Percentiles rank a stretch among this genome's conserved stretches.
phyloP scores from a whole-genome alignment of 2,888 invertebrate species.

The Pyrochroa serraticornis region DNA sequence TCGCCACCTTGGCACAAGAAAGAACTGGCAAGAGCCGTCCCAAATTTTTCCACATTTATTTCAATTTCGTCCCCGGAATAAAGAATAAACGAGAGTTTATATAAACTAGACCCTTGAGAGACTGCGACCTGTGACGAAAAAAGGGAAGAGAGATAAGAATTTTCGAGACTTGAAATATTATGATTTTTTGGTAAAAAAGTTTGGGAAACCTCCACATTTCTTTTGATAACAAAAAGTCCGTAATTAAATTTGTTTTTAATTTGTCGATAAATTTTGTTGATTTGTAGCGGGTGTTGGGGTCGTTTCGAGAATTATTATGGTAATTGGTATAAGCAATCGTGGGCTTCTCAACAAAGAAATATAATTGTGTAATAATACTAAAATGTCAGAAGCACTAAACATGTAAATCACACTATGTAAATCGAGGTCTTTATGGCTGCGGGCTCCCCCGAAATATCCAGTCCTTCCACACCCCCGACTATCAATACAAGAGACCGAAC shows the following conservation, averaged over 20 bases:
- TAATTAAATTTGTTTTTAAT: too few species aligned
- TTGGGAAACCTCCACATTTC: too few species aligned
- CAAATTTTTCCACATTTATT: constrained; percentile 22
- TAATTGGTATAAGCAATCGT: constrained; percentile 29
- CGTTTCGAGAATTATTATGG: constrained; percentile 32
- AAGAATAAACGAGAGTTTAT: constrained; percentile 26
- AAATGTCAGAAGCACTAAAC: constrained; percentile 46
- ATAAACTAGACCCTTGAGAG: constrained; percentile 21
- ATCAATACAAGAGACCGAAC: constrained; percentile 22
- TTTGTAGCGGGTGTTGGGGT: too few species aligned
- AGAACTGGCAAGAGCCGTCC: constrained; percentile 7
- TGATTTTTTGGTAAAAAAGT: too few species aligned
- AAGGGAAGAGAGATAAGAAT: too few species aligned
- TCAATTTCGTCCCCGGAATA: constrained; percentile 21
- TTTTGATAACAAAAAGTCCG: too few species aligned
- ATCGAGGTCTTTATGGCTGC: constrained; percentile 42
- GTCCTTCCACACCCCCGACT: constrained; percentile 25
- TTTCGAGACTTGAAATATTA: too few species aligned
- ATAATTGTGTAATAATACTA: constrained; percentile 41
- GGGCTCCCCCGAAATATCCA: constrained; percentile 30
- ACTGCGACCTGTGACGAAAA: constrained; percentile 12
- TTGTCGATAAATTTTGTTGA: too few species aligned
- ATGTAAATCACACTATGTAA: constrained; percentile 48
- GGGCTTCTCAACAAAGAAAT: constrained; percentile 27
- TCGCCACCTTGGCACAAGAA: neutral